Conservation (phyloP, 1,140 invertebrate genomes). For the Phymastichus coffea region DNA sequence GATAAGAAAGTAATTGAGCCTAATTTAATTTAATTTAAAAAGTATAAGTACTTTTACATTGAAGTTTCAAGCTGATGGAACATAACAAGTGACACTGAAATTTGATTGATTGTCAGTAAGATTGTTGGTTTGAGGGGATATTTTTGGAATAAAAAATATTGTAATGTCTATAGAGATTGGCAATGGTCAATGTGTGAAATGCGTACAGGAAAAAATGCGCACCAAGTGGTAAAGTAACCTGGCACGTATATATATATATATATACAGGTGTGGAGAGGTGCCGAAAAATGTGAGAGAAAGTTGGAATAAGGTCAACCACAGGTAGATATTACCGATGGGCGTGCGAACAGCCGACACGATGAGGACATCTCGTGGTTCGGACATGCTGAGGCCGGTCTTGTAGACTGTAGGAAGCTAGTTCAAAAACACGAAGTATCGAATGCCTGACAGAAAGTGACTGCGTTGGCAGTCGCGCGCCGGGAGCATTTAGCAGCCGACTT, state of each 20-base stretch:
- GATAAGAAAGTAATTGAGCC: background rate
- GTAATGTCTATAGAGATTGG: background rate
- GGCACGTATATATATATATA: background rate
- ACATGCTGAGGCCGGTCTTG: constrained; percentile 25
- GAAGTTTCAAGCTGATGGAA: background rate
- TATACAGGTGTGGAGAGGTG: background rate
- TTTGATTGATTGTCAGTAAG: too few species aligned
- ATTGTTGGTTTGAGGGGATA: too few species aligned
- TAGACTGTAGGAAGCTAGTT: background rate
- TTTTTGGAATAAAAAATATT: background rate
- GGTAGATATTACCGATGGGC: constrained; percentile 63
- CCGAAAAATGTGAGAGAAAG: background rate
- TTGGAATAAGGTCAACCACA: background rate
- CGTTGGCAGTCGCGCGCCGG: too few species aligned
- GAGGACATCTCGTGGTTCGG: constrained; percentile 52
- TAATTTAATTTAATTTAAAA: too few species aligned
- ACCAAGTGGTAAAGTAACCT: background rate
- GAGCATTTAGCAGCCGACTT: background rate
- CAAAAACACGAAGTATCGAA: background rate
- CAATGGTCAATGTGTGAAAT: background rate
- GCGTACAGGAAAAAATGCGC: background rate
- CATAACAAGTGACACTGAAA: background rate
- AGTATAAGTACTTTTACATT: too few species aligned
- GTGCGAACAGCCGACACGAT: constrained; percentile 69
- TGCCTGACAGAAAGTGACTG: too few species aligned